Percentiles rank a stretch among this genome's conserved stretches.
Evolutionary conservation across 2,888 invertebrate species (phyloP).

Genomic region (Yponomeuta sedellus): DNA sequence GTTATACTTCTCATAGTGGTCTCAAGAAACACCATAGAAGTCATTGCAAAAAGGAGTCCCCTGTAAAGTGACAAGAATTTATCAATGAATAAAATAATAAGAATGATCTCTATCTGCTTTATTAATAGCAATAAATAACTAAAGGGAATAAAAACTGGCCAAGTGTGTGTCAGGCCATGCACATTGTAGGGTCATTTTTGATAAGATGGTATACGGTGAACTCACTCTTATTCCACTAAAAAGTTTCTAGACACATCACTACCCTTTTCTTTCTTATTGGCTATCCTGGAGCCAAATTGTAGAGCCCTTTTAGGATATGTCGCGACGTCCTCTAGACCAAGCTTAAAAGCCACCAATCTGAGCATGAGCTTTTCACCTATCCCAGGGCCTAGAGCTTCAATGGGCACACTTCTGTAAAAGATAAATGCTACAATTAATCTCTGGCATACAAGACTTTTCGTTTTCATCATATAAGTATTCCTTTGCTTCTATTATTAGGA

Average conservation of each 20-base stretch:
- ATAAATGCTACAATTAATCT: constrained; percentile 26
- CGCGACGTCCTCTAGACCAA: constrained; percentile 80
- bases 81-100: too few species aligned
- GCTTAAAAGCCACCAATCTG: constrained; percentile 81
- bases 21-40: constrained; percentile 32
- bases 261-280: constrained; percentile 92
- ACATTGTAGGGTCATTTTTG: too few species aligned
- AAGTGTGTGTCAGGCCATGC: too few species aligned
- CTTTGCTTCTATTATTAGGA: too few species aligned
- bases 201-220: background rate
- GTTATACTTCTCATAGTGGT: constrained; percentile 36
- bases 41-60: constrained; percentile 23
- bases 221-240: constrained; percentile 18
- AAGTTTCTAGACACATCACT: constrained; percentile 80
- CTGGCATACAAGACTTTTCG: too few species aligned
- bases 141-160: too few species aligned
- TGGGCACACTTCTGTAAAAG: constrained; percentile 73
- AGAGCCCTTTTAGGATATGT: constrained; percentile 92
- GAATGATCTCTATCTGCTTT: too few species aligned
- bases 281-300: constrained; percentile 98
- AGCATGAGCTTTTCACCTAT: constrained; percentile 95
- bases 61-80: constrained; percentile 13
- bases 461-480: too few species aligned
- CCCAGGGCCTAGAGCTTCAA: constrained; percentile 80
- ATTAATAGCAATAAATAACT: too few species aligned